Evolutionary conservation across 2,797 vertebrate species (phyloP).

Genomic region (Pseudotriccus pelzelni): DNA sequence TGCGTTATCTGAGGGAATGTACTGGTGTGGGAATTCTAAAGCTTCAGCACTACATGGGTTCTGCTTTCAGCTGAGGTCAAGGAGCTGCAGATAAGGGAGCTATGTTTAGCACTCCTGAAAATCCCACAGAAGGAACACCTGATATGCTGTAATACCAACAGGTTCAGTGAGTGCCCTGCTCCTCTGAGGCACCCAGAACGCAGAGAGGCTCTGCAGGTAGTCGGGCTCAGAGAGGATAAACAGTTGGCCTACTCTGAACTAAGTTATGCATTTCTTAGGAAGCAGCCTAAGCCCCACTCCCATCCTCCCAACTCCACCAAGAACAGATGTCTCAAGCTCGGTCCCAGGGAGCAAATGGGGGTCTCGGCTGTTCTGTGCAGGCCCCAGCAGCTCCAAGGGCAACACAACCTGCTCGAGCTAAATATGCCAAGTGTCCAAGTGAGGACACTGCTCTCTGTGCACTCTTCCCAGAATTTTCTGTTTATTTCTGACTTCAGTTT

Average conservation of each 20-base stretch:
- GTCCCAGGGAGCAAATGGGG: not conserved
- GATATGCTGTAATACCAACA: not conserved
- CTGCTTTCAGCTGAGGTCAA: not conserved
- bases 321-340: not conserved
- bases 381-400: not conserved
- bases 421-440: not conserved
- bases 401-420: not conserved
- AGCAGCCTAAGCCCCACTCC: not conserved
- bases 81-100: conserved; percentile 22
- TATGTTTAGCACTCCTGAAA: conserved; percentile 25
- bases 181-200: not conserved
- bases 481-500: not conserved
- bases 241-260: no score
- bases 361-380: not conserved
- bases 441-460: not conserved
- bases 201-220: not conserved
- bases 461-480: not conserved
- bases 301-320: not conserved
- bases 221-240: not conserved
- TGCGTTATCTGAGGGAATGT: not conserved
- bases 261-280: not conserved
- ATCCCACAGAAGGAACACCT: not conserved
- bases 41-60: not conserved
- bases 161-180: not conserved
- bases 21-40: not conserved